Percentiles rank a stretch among this genome's conserved stretches.
Conservation (phyloP, 2,888 invertebrate species). For the Netelia virgata region DNA sequence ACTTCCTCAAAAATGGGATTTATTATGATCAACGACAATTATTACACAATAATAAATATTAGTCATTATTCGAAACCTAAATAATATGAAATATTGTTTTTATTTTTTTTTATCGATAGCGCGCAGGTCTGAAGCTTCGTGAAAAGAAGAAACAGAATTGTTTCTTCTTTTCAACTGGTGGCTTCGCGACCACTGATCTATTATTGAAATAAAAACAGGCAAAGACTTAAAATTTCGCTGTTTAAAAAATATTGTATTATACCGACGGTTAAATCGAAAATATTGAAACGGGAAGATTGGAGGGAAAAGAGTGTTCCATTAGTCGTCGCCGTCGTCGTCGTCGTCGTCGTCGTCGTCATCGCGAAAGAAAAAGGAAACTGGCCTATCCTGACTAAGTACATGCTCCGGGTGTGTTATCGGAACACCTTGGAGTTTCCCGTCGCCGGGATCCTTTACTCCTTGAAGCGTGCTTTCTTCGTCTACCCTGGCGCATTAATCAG, state of each 20-base stretch:
- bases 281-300: slow-evolving; percentile 32
- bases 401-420: slow-evolving; percentile 51
- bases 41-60: too few relatives aligned
- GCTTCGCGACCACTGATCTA: not conserved
- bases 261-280: slow-evolving; percentile 34
- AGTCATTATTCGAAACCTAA: too few relatives aligned
- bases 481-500: slow-evolving; percentile 65
- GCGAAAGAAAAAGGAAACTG: slow-evolving; percentile 6
- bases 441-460: slow-evolving; percentile 29
- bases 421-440: slow-evolving; percentile 55
- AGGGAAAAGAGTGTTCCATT: slow-evolving; percentile 14
- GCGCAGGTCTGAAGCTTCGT: too few relatives aligned
- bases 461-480: slow-evolving; percentile 32
- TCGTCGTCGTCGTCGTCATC: not conserved
- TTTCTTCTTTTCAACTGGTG: too few relatives aligned
- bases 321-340: slow-evolving; percentile 1
- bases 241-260: slow-evolving; percentile 49
- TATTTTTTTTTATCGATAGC: too few relatives aligned
- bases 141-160: too few relatives aligned
- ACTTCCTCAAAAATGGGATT: too few relatives aligned
- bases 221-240: slow-evolving; percentile 5
- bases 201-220: not conserved
- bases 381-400: not conserved
- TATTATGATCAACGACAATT: too few relatives aligned
- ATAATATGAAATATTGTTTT: too few relatives aligned